Conservation (phyloP, 2,888 invertebrate genomes). For the Saturnia pavonia region DNA sequence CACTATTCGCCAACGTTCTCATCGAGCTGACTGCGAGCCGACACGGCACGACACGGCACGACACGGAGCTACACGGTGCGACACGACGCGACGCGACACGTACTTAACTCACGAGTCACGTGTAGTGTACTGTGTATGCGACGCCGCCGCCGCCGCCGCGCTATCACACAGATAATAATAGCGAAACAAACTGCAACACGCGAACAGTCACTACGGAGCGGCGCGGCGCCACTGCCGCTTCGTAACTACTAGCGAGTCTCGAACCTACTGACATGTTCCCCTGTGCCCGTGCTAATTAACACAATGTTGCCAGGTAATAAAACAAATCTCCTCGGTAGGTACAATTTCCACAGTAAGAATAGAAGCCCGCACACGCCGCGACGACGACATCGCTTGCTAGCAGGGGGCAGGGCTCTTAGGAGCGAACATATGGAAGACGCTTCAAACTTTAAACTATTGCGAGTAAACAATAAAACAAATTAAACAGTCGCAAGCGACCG, state of each 20-base stretch:
- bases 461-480: neutral
- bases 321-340: neutral
- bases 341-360: neutral
- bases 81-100: no score
- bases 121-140: no score
- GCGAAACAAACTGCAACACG: neutral
- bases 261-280: neutral
- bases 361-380: no score
- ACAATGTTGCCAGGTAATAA: neutral
- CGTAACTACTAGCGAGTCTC: neutral
- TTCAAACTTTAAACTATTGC: neutral
- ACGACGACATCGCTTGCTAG: no score
- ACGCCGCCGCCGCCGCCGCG: no score
- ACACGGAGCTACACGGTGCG: no score
- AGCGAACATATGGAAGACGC: neutral
- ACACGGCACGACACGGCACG: neutral
- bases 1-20: no score
- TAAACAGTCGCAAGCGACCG: neutral
- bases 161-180: neutral
- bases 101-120: no score
- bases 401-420: neutral
- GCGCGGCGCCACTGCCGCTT: neutral
- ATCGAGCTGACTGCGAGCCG: no score
- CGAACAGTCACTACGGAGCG: neutral
- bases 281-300: neutral